Conservation (phyloP, 2,888 invertebrate genomes). For the Cyclophora punctaria region DNA sequence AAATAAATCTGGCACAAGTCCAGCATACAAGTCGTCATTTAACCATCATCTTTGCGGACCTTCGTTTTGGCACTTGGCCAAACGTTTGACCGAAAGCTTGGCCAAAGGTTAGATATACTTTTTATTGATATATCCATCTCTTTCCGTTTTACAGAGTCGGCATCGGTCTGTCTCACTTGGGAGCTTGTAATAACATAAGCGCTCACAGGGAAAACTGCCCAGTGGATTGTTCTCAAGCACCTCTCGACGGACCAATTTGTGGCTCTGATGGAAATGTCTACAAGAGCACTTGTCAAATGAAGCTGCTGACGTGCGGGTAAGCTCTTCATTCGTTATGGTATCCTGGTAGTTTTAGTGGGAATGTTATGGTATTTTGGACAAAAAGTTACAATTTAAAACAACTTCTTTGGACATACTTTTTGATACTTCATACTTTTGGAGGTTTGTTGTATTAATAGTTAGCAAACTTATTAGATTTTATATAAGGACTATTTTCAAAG, state of each 20-base stretch:
- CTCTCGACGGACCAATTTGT: constrained; percentile 92
- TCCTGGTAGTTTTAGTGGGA: constrained; percentile 7
- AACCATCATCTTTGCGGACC: constrained; percentile 11
- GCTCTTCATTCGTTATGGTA: constrained; percentile 22
- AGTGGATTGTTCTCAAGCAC: constrained; percentile 88
- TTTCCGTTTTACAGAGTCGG: constrained; percentile 76
- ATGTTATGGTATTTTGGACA: too few species aligned
- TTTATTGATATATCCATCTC: too few species aligned
- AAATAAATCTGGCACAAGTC: background rate
- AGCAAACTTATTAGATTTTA: too few species aligned
- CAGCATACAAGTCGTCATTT: constrained; percentile 8
- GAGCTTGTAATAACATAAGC: constrained; percentile 84
- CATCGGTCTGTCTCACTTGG: constrained; percentile 89
- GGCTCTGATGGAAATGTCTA: constrained; percentile 95
- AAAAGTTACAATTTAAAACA: too few species aligned
- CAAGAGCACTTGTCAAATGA: constrained; percentile 95
- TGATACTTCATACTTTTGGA: too few species aligned
- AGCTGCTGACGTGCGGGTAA: constrained; percentile 90
- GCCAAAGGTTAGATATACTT: too few species aligned
- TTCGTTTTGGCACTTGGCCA: constrained; percentile 4
- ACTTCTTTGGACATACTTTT: too few species aligned
- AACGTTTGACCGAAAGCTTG: background rate
- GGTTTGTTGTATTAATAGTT: too few species aligned
- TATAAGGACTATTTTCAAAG: too few species aligned
- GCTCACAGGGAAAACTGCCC: constrained; percentile 93